A percentile compares a stretch with the other conserved stretches of the same genome.
These are phyloP conservation scores for Drosophila testacea DNA, from an alignment of 2,888 invertebrate genomes.

Conservation along the genomic window DNA sequence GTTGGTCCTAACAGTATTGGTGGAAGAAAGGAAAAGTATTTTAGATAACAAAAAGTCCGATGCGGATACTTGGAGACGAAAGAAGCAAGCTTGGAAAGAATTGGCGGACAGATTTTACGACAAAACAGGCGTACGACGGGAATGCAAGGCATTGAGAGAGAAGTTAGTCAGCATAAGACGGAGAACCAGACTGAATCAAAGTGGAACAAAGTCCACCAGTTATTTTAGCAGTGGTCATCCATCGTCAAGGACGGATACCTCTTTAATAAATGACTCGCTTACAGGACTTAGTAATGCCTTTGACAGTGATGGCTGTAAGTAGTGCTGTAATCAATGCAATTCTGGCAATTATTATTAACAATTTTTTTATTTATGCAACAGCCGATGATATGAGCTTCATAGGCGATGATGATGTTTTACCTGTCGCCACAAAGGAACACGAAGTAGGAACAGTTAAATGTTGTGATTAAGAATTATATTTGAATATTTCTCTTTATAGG, in stretches of 20 bases:
- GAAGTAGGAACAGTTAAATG: not conserved
- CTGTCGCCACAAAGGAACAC: not conserved
- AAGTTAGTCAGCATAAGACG: conserved; percentile 34
- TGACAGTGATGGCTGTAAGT: conserved; percentile 32
- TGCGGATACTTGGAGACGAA: conserved; percentile 20
- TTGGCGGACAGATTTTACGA: conserved; percentile 26
- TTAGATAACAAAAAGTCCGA: conserved; percentile 23
- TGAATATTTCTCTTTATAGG: not conserved
- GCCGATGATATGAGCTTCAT: conserved; percentile 2
- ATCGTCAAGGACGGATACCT: not conserved
- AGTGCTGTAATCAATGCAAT: not conserved
- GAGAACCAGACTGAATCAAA: conserved; percentile 8
- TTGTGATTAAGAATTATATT: not conserved
- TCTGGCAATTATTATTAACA: not conserved
- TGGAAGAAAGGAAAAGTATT: conserved; percentile 18
- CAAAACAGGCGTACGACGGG: conserved; percentile 31
- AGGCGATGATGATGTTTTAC: not conserved
- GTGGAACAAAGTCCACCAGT: not conserved
- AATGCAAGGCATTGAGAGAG: conserved; percentile 26
- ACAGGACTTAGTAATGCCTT: conserved; percentile 2
- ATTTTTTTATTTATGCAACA: not conserved
- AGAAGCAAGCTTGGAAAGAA: conserved; percentile 36
- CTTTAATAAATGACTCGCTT: conserved; percentile 1
- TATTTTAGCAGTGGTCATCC: not conserved
- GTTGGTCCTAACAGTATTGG: conserved; percentile 17